Base-by-base conservation (phyloP, 2,797 vertebrate genomes). In the Onychomys leucogaster region DNA sequence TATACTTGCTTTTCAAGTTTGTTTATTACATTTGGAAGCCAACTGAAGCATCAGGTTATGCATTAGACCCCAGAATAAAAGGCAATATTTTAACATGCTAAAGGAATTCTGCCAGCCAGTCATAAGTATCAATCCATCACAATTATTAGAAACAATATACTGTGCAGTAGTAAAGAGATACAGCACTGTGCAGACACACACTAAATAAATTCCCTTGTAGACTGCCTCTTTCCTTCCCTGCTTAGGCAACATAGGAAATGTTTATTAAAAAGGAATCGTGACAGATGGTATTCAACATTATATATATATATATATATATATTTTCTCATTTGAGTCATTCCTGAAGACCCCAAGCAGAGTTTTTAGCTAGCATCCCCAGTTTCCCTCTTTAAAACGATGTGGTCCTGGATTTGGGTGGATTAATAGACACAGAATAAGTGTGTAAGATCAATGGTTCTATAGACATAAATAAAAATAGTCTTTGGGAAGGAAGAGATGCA, bases 71-170 rank as follows among this genome's bases (percentile, higher is more conserved):
- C 87, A 67, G 95, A 97, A 96, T 96, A 95, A 97, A 96, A 96
- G 96, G 94, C 94, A 92, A 85, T 77, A 96, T 97, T 87, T 97
- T 49, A 37, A 85, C 92, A 85, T 67, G 13, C 87, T 96, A 94
- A 97, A 95, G 86, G 96, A 96, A 95, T 97, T 87, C 95, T 97
- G 95, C 92, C 91, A 97, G 94, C 91, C 90, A 94, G 90, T 96
- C 95, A 77, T 97, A 25, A 96, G 94, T 95, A 93, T 96, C 95
- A 88, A 14, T 94, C 90, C 96, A 86, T 97, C 97, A 97, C 97
- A 97, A 96, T 90, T 97, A 97, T 97, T 94, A 80, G 97, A 97
- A 97, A 98, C 97, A 43, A 41, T 78, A 86, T 90, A 4, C 49
- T 91, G 43, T 41, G 86, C 57, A 16, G 88, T 57, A 91, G 80